A percentile compares a stretch with the other conserved stretches of the same genome.
phyloP scores from a whole-genome alignment of 2,113 vertebrate genomes.

The Gallinago media region DNA sequence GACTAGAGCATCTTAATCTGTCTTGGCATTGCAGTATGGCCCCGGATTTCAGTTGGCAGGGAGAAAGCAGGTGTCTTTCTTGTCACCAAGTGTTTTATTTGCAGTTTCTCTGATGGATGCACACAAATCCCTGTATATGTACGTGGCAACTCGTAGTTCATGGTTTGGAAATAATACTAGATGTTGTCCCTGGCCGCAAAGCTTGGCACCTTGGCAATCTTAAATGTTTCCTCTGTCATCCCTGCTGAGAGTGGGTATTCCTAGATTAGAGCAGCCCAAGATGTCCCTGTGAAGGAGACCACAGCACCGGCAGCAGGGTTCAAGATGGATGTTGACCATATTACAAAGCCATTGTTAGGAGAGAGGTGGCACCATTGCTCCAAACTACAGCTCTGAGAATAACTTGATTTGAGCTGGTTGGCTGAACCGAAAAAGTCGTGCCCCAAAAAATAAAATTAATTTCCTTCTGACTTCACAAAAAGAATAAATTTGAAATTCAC shows the following conservation, averaged over 20 bases:
- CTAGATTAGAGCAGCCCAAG: not conserved
- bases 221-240: not conserved
- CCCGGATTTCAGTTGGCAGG: not conserved
- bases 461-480: slow-evolving; percentile 15
- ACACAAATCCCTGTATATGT: not conserved
- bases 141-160: not conserved
- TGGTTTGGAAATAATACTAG: not conserved
- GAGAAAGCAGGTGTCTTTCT: not conserved
- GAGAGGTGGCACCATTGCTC: slow-evolving; percentile 5
- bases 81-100: not conserved
- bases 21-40: not conserved
- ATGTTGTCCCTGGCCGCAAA: not conserved
- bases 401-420: slow-evolving; percentile 55
- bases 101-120: not conserved
- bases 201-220: not conserved
- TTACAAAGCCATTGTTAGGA: not conserved
- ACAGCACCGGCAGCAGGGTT: not conserved
- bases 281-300: not conserved
- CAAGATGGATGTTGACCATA: not conserved
- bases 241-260: not conserved
- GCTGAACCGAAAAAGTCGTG: slow-evolving; percentile 30
- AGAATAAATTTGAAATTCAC: not conserved
- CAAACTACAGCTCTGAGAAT: slow-evolving; percentile 17
- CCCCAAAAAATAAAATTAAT: not conserved
- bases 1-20: not conserved